A percentile compares a stretch with the other conserved stretches of the same genome.
These are phyloP conservation scores for Odontamblyopus lacepedii DNA, from an alignment of 2,797 vertebrate genomes.

Conservation along the genomic window DNA sequence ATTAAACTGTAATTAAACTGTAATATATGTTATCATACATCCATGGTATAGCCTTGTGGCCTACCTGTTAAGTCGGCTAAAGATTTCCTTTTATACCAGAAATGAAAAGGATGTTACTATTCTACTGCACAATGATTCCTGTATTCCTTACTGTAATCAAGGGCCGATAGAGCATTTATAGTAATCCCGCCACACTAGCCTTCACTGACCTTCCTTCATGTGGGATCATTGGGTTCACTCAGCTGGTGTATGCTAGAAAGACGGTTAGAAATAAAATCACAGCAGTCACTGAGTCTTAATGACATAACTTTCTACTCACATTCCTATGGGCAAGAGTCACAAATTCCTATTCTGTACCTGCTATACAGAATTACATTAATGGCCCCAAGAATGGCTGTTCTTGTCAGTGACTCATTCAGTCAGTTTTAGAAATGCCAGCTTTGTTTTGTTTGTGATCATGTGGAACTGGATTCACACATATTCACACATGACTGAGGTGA, in stretches of 20 bases:
- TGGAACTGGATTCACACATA: background rate
- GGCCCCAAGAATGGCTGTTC: background rate
- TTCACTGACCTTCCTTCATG: background rate
- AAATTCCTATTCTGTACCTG: background rate
- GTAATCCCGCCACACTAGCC: background rate
- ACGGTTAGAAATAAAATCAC: background rate
- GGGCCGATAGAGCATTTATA: background rate
- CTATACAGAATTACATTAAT: background rate
- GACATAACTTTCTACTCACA: background rate
- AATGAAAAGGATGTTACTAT: background rate
- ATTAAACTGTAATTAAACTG: too few species aligned
- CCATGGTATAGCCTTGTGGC: too few species aligned
- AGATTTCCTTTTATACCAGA: background rate
- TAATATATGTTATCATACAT: too few species aligned
- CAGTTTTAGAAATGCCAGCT: background rate
- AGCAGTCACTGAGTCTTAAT: background rate
- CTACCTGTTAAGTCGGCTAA: background rate
- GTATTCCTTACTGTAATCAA: background rate
- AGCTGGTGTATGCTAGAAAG: background rate
- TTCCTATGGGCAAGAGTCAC: background rate
- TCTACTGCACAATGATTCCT: background rate
- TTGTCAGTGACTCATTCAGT: background rate
- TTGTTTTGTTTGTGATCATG: background rate
- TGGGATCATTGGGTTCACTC: slow-evolving; percentile 1
- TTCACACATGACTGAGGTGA: background rate